phyloP scores from a whole-genome alignment of 2,888 invertebrate species.

The Vesta saturnalis region DNA sequence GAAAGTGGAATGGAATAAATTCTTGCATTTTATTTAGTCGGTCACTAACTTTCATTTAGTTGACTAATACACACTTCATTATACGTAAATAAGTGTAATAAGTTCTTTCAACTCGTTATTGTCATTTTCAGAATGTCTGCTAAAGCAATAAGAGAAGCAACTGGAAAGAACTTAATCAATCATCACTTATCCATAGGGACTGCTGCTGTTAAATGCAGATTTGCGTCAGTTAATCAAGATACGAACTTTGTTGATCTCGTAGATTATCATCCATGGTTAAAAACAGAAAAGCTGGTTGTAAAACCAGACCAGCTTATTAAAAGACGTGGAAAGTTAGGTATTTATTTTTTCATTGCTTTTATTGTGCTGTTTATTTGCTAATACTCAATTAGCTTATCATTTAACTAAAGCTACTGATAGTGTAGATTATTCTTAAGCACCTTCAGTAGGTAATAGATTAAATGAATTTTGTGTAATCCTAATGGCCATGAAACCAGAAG shows the following conservation, averaged over 20 bases:
- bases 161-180: conserved; percentile 92
- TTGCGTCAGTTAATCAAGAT: conserved; percentile 80
- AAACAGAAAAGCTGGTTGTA: conserved; percentile 89
- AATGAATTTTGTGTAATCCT: too few species aligned
- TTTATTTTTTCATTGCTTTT: too few species aligned
- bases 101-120: not conserved
- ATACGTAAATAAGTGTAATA: not conserved
- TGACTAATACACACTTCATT: too few species aligned
- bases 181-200: conserved; percentile 76
- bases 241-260: conserved; percentile 83
- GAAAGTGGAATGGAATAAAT: too few species aligned
- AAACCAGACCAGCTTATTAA: conserved; percentile 99
- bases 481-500: too few species aligned
- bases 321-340: conserved; percentile 91
- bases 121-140: conserved; percentile 85
- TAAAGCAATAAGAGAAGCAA: conserved; percentile 94
- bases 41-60: too few species aligned
- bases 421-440: too few species aligned
- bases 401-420: too few species aligned
- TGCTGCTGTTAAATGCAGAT: conserved; percentile 77
- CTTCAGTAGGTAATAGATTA: too few species aligned
- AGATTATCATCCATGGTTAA: conserved; percentile 86
- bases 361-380: too few species aligned
- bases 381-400: too few species aligned
- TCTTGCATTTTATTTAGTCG: too few species aligned